Percentiles rank a stretch among this genome's conserved stretches.
Evolutionary conservation across 2,888 invertebrate genomes (phyloP).

Genomic region (Chorisops tibialis): DNA sequence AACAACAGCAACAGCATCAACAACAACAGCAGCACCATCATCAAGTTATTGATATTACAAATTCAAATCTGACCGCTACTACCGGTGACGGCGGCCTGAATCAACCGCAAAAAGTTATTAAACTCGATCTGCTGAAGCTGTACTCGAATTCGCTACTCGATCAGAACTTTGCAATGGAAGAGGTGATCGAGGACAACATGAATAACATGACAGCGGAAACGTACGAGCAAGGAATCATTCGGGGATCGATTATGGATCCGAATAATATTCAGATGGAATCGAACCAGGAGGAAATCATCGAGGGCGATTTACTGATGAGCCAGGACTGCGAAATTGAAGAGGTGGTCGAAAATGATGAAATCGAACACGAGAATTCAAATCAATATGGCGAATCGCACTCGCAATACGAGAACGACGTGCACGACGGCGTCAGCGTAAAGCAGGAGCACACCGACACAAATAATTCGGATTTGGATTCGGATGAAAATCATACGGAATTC

Average conservation of each 20-base stretch:
- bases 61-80: neutral
- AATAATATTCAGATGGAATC: conserved; percentile 16
- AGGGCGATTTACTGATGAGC: conserved; percentile 1
- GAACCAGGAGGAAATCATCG: conserved; percentile 16
- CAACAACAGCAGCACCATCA: conserved; percentile 1
- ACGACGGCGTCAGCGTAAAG: neutral
- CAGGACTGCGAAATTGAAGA: conserved; percentile 11
- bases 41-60: neutral
- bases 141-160: conserved; percentile 13
- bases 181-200: conserved; percentile 19
- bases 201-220: conserved; percentile 11
- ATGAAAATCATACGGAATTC: conserved; percentile 11
- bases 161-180: conserved; percentile 19
- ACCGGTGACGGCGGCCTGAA: neutral
- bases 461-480: conserved; percentile 9
- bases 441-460: neutral
- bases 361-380: conserved; percentile 3
- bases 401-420: conserved; percentile 10
- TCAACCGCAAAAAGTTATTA: conserved; percentile 15
- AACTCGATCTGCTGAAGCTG: conserved; percentile 12
- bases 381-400: conserved; percentile 4
- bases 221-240: conserved; percentile 9
- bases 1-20: too few relatives aligned
- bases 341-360: conserved; percentile 8
- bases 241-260: conserved; percentile 5